Evolutionary conservation across 1,140 invertebrate species (phyloP).

Genomic region (Pinna nobilis): DNA sequence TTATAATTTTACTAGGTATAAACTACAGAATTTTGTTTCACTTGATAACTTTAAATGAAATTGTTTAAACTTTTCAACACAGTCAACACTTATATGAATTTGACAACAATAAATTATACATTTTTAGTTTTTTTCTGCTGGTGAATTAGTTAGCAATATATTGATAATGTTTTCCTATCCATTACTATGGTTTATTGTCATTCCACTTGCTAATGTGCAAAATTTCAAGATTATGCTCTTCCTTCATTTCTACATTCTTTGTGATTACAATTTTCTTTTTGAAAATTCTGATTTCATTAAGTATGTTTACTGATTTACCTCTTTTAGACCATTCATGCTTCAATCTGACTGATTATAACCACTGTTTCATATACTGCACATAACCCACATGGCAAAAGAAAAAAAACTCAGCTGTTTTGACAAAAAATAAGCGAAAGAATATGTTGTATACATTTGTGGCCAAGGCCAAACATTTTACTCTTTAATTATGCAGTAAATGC

Average conservation of each 20-base stretch:
- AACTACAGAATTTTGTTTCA: not conserved
- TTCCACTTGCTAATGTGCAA: too few species aligned
- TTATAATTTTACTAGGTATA: not conserved
- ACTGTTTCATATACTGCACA: not conserved
- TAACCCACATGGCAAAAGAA: not conserved
- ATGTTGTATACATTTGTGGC: not conserved
- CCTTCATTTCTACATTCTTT: not conserved
- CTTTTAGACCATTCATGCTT: too few species aligned
- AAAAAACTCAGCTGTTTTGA: not conserved
- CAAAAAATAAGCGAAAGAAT: not conserved
- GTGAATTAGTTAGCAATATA: not conserved
- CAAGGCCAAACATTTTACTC: not conserved
- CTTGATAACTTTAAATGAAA: not conserved
- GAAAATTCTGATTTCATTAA: too few species aligned
- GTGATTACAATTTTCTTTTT: too few species aligned
- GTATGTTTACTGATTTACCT: too few species aligned
- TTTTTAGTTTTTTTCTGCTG: not conserved
- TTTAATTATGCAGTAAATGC: not conserved
- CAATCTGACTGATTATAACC: too few species aligned
- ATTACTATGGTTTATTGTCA: too few species aligned
- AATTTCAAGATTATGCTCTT: not conserved
- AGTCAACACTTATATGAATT: not conserved
- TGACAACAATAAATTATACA: not conserved
- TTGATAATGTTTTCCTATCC: too few species aligned
- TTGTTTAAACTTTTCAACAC: not conserved